Base-by-base conservation (phyloP, 2,797 vertebrate species). In the Danio choprae region DNA sequence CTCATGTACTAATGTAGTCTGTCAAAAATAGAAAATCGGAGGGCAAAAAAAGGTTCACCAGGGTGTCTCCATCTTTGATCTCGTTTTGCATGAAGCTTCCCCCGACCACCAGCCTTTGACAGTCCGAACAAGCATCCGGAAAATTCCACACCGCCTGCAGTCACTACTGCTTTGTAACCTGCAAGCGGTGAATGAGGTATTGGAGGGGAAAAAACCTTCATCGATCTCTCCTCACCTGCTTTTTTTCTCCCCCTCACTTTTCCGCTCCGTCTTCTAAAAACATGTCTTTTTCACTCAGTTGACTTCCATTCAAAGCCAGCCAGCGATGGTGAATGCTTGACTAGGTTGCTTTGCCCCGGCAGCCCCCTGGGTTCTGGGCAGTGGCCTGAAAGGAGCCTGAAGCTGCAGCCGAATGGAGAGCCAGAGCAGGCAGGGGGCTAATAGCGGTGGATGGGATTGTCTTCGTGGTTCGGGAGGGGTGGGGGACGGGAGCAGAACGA, bases 301-400 rank as follows among this genome's bases (percentile, higher is more conserved):
- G 90, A 92, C 90, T 93, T 90, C 90, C 89, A 92, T 94, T 94
- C 90, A 93, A 90, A 91, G 88, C 87, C 86, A 89, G 87, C 90
- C 92, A 91, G 89, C 83, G 86, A 91, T 89, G 92, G 88, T 90
- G 87, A 91, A 93, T 90, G 91, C 89, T 89, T 92, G 90, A 92
- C 90, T 92, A 90, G 90, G 90, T 93, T 90, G 89, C 91, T 91
- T 88, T 87, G 91, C 90, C 87, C 83, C 84, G 85, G 86, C 88
- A 89, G 83, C 88, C 89, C 88, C 90, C 87, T 86, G 89, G 88
- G 91, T 91, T 82, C 87, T 86, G 86, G 89, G 88, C 90, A 88
- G 89, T 84, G 90, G 87, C 88, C 82, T 83, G 82, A 83, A 80
- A 80, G 78, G 50, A 50, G 20, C 78, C 55, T 46, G 53, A 63